Base-by-base conservation (phyloP, 2,888 invertebrate genomes). In the Peribatodes rhomboidaria region DNA sequence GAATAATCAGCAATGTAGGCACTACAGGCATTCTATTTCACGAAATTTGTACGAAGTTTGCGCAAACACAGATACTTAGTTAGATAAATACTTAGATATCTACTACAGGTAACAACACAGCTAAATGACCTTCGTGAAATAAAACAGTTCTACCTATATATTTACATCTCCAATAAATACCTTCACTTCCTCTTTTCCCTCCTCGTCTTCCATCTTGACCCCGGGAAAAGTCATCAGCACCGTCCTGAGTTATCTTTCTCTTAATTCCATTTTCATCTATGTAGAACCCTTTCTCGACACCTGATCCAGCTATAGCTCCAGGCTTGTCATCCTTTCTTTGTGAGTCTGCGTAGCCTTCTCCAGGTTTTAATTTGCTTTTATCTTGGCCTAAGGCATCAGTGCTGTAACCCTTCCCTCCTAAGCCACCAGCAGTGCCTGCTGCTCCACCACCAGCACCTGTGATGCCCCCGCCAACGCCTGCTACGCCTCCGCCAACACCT, bases 141-240 rank as follows among this genome's bases (percentile, higher is more conserved):
- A 41, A 10, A 41, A 41, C 6, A 41, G n/a, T 9, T 4, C 6
- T 3, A n/a, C 10, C 13, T 16, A 9, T n/a, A n/a, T n/a, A n/a
- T n/a, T n/a, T n/a, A n/a, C n/a, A n/a, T n/a, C n/a, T n/a, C n/a
- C n/a, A n/a, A n/a, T n/a, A 47, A 1, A 27, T 47, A 8, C 31
- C 27, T 27, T 47, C 27, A 27, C 47, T 27, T 1, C 35, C 35
- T 35, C 35, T 41, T 41, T 54, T 54, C 27, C 27, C 27, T 11
- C 16, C 41, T 27, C 39, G 14, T 14, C 39, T 41, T 14, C 41
- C 53, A 37, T 52, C 3, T 75, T 77, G 42, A 52, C 35, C 41
- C 18, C 33, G 9, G 11, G 42, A 50, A 44, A 22, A 39, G 13
- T 54, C 54, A 16, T 41, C 11, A 2, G n/a, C 9, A 10, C n/a